Base-by-base conservation (phyloP, 2,797 vertebrate genomes). In the Dendrocincla tyrannina region DNA sequence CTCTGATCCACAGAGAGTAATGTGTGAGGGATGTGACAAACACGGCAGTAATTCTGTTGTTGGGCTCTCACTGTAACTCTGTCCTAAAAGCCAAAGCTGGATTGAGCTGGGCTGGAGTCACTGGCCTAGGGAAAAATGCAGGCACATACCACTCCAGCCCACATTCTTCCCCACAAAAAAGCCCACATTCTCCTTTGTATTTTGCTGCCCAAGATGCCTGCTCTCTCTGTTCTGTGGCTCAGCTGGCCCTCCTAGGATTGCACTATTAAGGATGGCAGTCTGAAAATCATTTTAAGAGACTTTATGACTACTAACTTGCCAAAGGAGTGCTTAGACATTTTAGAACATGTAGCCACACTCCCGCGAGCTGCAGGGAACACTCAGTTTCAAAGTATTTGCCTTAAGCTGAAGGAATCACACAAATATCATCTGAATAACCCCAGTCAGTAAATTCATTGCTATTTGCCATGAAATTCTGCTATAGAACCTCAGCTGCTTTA, bases 331-430 rank as follows among this genome's bases (percentile, higher is more conserved):
- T 94, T 17, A 75, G 93, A 94, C 93, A 62, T 93, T 93, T 95
- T 81, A 92, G 88, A 95, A 93, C 88, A 91, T 72, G 94, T 47
- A 96, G 88, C 91, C 96, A 85, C 77, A 64, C 78, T 97, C 72
- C 88, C 58, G 50, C 33, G 20, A 95, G 85, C 94, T 67, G 80
- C 75, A 89, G 90, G 67, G 91, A 94, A 91, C 78, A 86, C 33
- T 89, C 89, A 93, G 89, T 91, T 95, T 94, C 96, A 91, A 96
- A 96, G 90, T 90, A 96, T 91, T 94, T 95, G 94, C 96, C 89
- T 90, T 73, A 78, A 96, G 90, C 90, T 94, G 94, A 89, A 87
- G 58, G 77, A 88, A 32, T 93, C 90, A 82, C 89, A 95, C 64
- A 88, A 95, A 91, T 60, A 91, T 56, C 78, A 52, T 81, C 83